Conservation (phyloP, 2,797 vertebrate genomes). For the Hirundo rustica region DNA sequence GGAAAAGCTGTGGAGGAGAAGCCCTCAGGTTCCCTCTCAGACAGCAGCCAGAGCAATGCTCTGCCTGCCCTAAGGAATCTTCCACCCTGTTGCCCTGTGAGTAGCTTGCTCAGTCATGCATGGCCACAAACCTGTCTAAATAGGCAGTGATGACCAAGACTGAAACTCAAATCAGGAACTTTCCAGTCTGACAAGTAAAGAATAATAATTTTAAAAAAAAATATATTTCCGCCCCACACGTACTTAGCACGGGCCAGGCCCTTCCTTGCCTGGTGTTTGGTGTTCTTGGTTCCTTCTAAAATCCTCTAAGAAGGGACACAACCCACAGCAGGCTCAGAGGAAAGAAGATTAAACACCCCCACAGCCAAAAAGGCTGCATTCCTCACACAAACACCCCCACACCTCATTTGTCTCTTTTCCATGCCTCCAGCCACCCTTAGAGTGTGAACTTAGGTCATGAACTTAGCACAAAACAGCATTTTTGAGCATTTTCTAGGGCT, state of each 20-base stretch:
- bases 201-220: not conserved
- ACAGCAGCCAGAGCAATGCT: not conserved
- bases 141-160: not conserved
- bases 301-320: not conserved
- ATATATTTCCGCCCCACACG: fast-evolving
- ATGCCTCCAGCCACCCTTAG: not conserved
- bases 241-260: not conserved
- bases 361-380: not conserved
- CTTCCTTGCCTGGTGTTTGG: not conserved
- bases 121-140: not conserved
- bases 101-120: constrained; percentile 16
- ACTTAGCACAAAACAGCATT: not conserved
- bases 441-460: not conserved
- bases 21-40: not conserved
- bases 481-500: not conserved
- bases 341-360: not conserved
- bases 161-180: constrained; percentile 47
- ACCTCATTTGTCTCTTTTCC: not conserved
- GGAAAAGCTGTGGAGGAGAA: not conserved
- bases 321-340: not conserved
- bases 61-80: not conserved
- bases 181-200: not conserved
- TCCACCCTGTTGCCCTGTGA: not conserved
- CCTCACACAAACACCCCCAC: not conserved
- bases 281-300: not conserved